phyloP scores from a whole-genome alignment of 1,140 invertebrate species.

The Atopsyche davidsoni region DNA sequence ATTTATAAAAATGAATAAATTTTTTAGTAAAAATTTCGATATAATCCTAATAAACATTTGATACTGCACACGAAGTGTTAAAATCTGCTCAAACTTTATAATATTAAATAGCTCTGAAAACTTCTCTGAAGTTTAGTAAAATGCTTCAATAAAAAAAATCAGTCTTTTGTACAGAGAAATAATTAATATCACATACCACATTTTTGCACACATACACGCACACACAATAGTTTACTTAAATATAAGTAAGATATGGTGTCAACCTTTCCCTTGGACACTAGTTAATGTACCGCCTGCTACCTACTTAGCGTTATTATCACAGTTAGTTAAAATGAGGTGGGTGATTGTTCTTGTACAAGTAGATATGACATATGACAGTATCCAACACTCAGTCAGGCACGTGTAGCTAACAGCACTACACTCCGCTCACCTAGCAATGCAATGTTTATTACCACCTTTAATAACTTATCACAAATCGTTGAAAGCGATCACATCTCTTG shows the following conservation, averaged over 20 bases:
- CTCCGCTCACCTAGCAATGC: slow-evolving; percentile 14
- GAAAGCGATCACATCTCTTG: slow-evolving; percentile 30
- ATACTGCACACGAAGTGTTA: slow-evolving; percentile 27
- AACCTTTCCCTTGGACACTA: slow-evolving; percentile 52
- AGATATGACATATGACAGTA: slow-evolving; percentile 45
- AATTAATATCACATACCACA: slow-evolving; percentile 38
- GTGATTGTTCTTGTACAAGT: slow-evolving; percentile 49
- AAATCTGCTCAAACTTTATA: slow-evolving; percentile 27
- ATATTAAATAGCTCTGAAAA: slow-evolving; percentile 30
- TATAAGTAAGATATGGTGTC: slow-evolving; percentile 53
- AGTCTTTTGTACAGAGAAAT: slow-evolving; percentile 50
- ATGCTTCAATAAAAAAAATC: slow-evolving; percentile 51
- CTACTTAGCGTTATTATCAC: slow-evolving; percentile 54
- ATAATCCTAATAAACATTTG: slow-evolving; percentile 30
- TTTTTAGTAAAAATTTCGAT: slow-evolving; percentile 29
- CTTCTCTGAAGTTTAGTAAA: slow-evolving; percentile 29
- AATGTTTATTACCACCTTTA: slow-evolving; percentile 21
- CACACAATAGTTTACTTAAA: slow-evolving; percentile 47
- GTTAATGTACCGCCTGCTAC: slow-evolving; percentile 52
- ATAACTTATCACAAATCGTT: slow-evolving; percentile 31
- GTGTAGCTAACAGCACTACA: slow-evolving; percentile 29
- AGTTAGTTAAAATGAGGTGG: slow-evolving; percentile 52
- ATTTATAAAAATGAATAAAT: slow-evolving; percentile 28
- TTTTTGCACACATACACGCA: slow-evolving; percentile 38
- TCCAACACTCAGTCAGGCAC: slow-evolving; percentile 38